A percentile compares a stretch with the other conserved stretches of the same genome.
Evolutionary conservation across 2,888 invertebrate genomes (phyloP).

Genomic region (Rutpela maculata): DNA sequence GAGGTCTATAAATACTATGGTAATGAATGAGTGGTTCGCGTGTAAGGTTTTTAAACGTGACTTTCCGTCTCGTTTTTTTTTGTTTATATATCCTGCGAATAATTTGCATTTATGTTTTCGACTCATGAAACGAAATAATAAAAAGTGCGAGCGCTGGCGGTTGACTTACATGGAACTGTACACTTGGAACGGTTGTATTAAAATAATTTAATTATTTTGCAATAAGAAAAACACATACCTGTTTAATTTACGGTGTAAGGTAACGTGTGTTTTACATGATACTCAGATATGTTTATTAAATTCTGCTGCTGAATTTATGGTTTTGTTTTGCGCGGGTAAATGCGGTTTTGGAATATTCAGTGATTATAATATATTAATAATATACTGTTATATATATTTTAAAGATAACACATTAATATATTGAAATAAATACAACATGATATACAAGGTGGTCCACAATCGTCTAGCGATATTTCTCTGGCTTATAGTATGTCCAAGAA

Average conservation of each 20-base stretch:
- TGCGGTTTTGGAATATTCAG: not conserved
- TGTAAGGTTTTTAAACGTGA: conserved; percentile 39
- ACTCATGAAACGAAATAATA: conserved; percentile 30
- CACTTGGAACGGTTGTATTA: not conserved
- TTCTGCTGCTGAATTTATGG: not conserved
- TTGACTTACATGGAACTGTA: conserved; percentile 4
- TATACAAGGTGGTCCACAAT: too few relatives aligned
- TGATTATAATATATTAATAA: too few relatives aligned
- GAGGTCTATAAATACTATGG: conserved; percentile 30
- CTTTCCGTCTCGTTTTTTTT: conserved; percentile 38
- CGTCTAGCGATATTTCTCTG: too few relatives aligned
- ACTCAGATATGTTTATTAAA: not conserved
- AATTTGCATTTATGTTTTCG: conserved; percentile 45
- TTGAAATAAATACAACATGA: too few relatives aligned
- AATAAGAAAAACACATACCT: conserved; percentile 14
- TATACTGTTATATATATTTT: too few relatives aligned
- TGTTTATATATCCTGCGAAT: conserved; percentile 32
- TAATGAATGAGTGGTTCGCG: conserved; percentile 43
- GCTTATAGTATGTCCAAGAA: too few relatives aligned
- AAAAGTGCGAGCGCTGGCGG: not conserved
- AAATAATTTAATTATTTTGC: conserved; percentile 27
- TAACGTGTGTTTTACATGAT: not conserved
- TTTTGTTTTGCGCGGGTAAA: not conserved
- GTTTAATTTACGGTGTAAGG: not conserved
- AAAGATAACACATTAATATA: too few relatives aligned